These are phyloP conservation scores for Perizoma flavofasciatum DNA, from an alignment of 2,888 invertebrate species.

Conservation along the genomic window DNA sequence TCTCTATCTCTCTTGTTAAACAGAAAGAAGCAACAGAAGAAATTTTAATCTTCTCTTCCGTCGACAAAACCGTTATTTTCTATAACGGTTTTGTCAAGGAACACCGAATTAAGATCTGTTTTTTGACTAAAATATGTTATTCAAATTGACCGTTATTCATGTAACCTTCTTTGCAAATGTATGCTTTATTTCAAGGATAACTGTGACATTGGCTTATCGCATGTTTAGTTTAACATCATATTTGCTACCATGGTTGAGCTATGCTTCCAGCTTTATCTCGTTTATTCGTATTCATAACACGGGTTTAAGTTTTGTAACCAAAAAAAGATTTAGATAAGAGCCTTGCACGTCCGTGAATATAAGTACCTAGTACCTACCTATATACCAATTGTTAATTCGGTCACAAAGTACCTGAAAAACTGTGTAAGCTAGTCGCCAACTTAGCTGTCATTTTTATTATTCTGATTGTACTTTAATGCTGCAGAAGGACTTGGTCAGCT, in stretches of 20 bases:
- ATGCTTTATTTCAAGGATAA: conserved; percentile 44
- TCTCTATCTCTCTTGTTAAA: too few relatives aligned
- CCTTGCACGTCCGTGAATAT: background rate
- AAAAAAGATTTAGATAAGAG: conserved; percentile 12
- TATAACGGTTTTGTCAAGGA: too few relatives aligned
- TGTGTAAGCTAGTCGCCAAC: background rate
- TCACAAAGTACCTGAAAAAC: too few relatives aligned
- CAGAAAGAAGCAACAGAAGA: too few relatives aligned
- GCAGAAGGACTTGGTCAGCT: too few relatives aligned
- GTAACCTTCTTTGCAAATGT: conserved; percentile 38
- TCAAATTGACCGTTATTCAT: too few relatives aligned
- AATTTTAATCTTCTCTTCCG: too few relatives aligned
- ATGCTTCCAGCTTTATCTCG: conserved; percentile 16
- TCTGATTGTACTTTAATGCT: too few relatives aligned
- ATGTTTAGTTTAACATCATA: conserved; percentile 11
- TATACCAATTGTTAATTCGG: background rate
- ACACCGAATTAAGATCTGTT: too few relatives aligned
- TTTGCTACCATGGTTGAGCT: conserved; percentile 5
- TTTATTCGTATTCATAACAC: conserved; percentile 20
- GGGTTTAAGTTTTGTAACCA: conserved; percentile 3
- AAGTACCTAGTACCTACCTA: background rate
- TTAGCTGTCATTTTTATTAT: too few relatives aligned
- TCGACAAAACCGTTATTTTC: too few relatives aligned
- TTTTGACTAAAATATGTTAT: too few relatives aligned
- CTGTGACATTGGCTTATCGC: conserved; percentile 11